phyloP scores from a whole-genome alignment of 2,888 invertebrate genomes.

The Ophioninae sp. region DNA sequence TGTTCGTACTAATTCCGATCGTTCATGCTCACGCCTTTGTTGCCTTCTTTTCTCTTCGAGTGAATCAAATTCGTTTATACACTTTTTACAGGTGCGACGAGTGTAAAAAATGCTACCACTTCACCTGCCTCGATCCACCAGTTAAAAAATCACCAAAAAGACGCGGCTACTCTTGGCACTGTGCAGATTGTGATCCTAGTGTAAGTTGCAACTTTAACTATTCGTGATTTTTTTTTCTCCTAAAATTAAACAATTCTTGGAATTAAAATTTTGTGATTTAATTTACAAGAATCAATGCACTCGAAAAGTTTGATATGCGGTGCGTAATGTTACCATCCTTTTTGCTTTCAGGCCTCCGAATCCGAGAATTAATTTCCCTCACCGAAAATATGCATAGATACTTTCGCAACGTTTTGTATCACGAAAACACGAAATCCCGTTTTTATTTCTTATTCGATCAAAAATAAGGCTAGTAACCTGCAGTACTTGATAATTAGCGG shows the following conservation, averaged over 20 bases:
- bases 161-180: constrained; percentile 97
- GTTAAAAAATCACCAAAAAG: constrained; percentile 96
- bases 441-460: constrained; percentile 30
- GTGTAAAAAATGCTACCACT: constrained; percentile 95
- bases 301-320: not conserved
- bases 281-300: not conserved
- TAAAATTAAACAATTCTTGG: constrained; percentile 16
- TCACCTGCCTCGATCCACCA: constrained; percentile 96
- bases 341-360: constrained; percentile 78
- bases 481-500: constrained; percentile 27
- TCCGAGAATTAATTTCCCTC: constrained; percentile 75
- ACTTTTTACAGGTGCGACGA: constrained; percentile 90
- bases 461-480: constrained; percentile 24
- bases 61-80: constrained; percentile 2
- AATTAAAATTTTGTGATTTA: constrained; percentile 7
- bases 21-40: not conserved
- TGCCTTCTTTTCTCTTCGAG: not conserved
- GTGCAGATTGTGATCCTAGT: constrained; percentile 96
- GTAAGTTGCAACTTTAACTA: constrained; percentile 82
- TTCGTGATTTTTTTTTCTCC: not conserved
- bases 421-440: constrained; percentile 16
- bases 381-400: constrained; percentile 62
- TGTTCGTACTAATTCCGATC: constrained; percentile 81
- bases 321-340: not conserved
- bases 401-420: constrained; percentile 64